Percentiles rank a stretch among this genome's conserved stretches.
phyloP scores from a whole-genome alignment of 2,888 invertebrate genomes.

The Polylopha cassiicola region DNA sequence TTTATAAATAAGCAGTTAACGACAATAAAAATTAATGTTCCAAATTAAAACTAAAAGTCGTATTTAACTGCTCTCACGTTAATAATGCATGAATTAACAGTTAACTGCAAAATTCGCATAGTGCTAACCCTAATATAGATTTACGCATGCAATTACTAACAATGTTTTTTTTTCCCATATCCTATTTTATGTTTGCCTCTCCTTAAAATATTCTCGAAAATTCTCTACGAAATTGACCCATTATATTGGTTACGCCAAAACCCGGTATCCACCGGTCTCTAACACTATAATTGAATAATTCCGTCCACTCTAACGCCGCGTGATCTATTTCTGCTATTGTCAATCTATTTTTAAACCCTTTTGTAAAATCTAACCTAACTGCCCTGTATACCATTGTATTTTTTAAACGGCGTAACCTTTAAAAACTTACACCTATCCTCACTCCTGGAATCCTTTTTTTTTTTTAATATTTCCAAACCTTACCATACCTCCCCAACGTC shows the following conservation, averaged over 20 bases:
- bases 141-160: conserved; percentile 49
- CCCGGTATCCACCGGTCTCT: conserved; percentile 38
- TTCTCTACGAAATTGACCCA: conserved; percentile 26
- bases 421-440: background rate
- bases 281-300: conserved; percentile 57
- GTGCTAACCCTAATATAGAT: conserved; percentile 7
- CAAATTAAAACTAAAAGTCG: too few species aligned
- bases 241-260: conserved; percentile 46
- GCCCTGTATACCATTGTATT: too few species aligned
- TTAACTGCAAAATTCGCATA: background rate
- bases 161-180: conserved; percentile 36
- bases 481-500: conserved; percentile 24
- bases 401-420: background rate
- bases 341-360: conserved; percentile 27
- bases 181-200: conserved; percentile 41
- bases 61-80: background rate
- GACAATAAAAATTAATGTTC: too few species aligned
- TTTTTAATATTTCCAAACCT: conserved; percentile 13
- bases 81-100: background rate
- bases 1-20: too few species aligned
- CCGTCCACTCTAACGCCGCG: conserved; percentile 47
- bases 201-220: conserved; percentile 29
- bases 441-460: background rate
- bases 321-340: conserved; percentile 47
- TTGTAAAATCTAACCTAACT: too few species aligned